Base-by-base conservation (phyloP, 2,888 invertebrate genomes). In the Orthonychiurus folsomi region DNA sequence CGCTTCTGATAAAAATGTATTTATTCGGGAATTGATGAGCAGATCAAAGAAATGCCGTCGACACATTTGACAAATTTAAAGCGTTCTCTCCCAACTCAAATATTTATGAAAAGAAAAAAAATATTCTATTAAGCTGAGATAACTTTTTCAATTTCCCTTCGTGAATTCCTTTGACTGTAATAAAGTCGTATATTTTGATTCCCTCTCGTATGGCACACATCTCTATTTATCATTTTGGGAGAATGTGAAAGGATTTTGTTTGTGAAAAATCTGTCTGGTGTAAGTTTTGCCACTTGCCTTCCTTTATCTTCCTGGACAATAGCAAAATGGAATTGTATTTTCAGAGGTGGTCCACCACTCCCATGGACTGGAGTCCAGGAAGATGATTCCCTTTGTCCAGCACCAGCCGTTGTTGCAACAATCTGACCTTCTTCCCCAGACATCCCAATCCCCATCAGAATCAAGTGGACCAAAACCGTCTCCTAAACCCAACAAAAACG, bases 401-500 rank as follows among this genome's bases (percentile, higher is more conserved):
- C 21, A n/a, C n/a, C n/a, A n/a, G 37, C 15, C 15, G 37, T 15
- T 15, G 37, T 37, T 37, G 37, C 5, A 5, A 37, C 37, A 55
- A 47, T 63, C 52, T 63, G 66, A 50, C 71, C 67, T 69, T 61
- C 60, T 15, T 37, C 15, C 15, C 9, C 37, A 5, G 70, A 69
- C 56, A 71, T 62, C 47, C 69, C 68, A 63, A 70, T 67, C 62
- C 70, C 69, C n/a, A 72, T 68, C 47, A 70, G 64, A 24, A 72
- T 69, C 62, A 70, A 57, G 50, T 68, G 68, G 25, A 70, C 69
- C 54, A 72, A 64, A 28, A 72, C 65, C 24, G 68, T 68, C 60
- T 71, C 71, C 71, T 71, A 23, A 2, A n/a, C 15, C 37, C 37
- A 9, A 5, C 37, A 24, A 26, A 50, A 53, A 63, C 24, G 54